These are phyloP conservation scores for Pimephales promelas DNA, from an alignment of 2,113 vertebrate genomes.

Conservation along the genomic window DNA sequence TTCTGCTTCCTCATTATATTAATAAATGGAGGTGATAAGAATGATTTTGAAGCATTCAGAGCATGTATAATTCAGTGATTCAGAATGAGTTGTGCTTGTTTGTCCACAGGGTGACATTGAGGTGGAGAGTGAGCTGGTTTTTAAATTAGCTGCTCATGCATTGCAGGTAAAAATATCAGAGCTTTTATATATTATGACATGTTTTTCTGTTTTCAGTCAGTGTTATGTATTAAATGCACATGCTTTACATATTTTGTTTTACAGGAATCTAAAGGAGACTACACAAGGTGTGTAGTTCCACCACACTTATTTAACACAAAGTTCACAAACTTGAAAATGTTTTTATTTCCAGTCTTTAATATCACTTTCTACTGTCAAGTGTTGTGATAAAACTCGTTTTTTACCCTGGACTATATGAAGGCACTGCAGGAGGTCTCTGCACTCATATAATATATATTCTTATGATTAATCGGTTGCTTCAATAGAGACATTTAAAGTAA, in stretches of 20 bases:
- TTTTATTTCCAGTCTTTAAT: neutral
- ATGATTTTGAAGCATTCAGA: neutral
- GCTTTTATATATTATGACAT: neutral
- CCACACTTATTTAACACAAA: neutral
- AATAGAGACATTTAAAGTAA: neutral
- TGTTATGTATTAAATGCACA: neutral
- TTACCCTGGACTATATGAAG: neutral
- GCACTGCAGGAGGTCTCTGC: neutral
- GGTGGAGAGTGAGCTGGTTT: constrained; percentile 95
- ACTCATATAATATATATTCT: neutral
- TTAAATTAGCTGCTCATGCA: constrained; percentile 94
- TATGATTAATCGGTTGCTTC: neutral
- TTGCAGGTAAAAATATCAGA: constrained; percentile 85
- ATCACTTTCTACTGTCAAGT: neutral
- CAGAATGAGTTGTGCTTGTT: neutral
- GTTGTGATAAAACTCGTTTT: neutral
- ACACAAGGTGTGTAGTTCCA: constrained; percentile 82
- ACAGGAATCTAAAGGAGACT: constrained; percentile 97
- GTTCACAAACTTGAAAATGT: neutral
- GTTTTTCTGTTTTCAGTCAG: neutral
- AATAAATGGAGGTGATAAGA: neutral
- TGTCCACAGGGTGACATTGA: constrained; percentile 90
- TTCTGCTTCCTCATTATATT: neutral
- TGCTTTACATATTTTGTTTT: constrained; percentile 32
- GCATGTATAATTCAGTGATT: neutral